Base-by-base conservation (phyloP, 2,113 vertebrate species). In the Peromyscus maniculatus region DNA sequence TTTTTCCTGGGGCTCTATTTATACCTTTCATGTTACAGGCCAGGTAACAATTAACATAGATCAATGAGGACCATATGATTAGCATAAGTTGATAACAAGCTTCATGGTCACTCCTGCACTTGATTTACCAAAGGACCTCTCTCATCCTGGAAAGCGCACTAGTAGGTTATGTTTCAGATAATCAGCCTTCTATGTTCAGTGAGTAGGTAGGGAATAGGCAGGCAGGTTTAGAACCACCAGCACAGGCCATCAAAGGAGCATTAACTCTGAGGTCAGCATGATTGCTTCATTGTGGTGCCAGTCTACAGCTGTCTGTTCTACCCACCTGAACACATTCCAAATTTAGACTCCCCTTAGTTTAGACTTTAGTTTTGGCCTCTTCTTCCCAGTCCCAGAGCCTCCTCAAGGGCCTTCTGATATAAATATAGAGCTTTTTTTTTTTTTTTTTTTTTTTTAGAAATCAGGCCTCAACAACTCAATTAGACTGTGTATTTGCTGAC, bases 381-480 rank as follows among this genome's bases (percentile, higher is more conserved):
- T 91, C 52, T 84, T 57, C 74, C 75, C 49, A 87, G 49, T 62
- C 5, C 72, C 19, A 66, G 1, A 11, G 3, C 28, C 59, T 46
- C 7, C 43, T 21, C 52, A n/a, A 96, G 72, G 71, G 39, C 24
- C 24, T 69, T 79, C 39, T 67, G 22, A 94, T 24, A 36, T 83
- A 83, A 94, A 89, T 86, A 21, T 88, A 94, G 87, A 15, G 72
- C 19, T 72, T 84, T 69, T 13, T 69, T 86, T 82, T 13, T 69
- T 86, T 82, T 13, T 69, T 69, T 82, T 13, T 69, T 86, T 82
- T 43, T 13, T 69, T 86, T 82, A 84, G 59, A 89, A 95, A 59
- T 92, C 31, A 86, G 10, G 90, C 91, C 55, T 75, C 46, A 79
- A 91, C 21, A 72, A 57, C 67, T 95, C 94, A 75, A 36, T 95